Evolutionary conservation across 2,888 invertebrate species (phyloP), one percentile per base, ranked within the genome.

Genomic region (Cistogaster globosa): DNA sequence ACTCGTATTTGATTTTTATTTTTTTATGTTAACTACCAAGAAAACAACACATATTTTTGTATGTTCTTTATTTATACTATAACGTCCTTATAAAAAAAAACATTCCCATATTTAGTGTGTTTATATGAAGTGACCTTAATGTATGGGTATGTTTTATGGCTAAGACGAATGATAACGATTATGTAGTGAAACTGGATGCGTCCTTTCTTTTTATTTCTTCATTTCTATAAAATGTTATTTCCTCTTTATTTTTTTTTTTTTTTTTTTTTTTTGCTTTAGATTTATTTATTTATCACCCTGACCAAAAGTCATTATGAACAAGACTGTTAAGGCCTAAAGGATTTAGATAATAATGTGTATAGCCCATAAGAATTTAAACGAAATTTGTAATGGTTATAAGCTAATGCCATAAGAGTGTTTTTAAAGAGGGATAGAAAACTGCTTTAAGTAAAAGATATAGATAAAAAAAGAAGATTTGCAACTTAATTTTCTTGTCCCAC

Each of bases 211-310:
- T 38, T 72, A 42, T 63, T 62, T 42, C 42, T 38, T 22, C 53
- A 69, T 71, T 58, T 60, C 51, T 65, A 83, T 83, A 38, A 71
- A 71, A 79, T 68, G 48, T 12, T 32, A 8, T 32, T 32, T 32
- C 32, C 32, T 32, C 2, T 32, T 32, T 8, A 5, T 74, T 69
- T 55, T 58, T 42, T 48, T 62, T 68, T 72, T 58, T n/a, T 32
- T 8, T 32, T 74, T 69, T 55, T 58, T 42, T 48, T 62, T 68
- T 72, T 58, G 26, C 67, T 12, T 69, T 84, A 81, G 76, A 77
- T 84, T 84, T 81, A 77, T 84, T 62, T 74, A 81, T 84, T 81
- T 84, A 81, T 84, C 81, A 77, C 77, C 84, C 76, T 84, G 81
- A 77, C 81, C 81, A 84, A 81, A 62, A 81, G 77, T 81, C 72